Percentiles rank a stretch among this genome's conserved stretches.
These are phyloP conservation scores for Psittacara wagleri DNA, from an alignment of 2,113 vertebrate species.

Conservation along the genomic window DNA sequence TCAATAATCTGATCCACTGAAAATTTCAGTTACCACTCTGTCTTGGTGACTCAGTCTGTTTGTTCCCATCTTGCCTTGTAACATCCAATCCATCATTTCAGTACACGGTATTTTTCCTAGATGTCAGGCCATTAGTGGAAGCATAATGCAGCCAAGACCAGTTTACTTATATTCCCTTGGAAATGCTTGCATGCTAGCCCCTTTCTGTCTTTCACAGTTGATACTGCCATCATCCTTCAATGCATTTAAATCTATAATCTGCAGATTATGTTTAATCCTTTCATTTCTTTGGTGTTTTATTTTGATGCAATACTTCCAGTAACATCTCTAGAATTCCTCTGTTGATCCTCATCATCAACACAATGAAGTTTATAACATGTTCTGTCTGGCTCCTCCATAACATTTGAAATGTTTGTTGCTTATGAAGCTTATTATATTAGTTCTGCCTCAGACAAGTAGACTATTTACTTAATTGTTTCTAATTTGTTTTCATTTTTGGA, in stretches of 20 bases:
- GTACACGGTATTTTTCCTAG: not conserved
- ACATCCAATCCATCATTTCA: constrained; percentile 33
- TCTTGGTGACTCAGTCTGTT: not conserved
- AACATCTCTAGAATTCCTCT: not conserved
- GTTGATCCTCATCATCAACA: not conserved
- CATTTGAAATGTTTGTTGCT: not conserved
- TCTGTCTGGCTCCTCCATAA: not conserved
- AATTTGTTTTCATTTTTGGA: not conserved
- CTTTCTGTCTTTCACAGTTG: not conserved
- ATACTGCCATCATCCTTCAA: not conserved
- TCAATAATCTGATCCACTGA: constrained; percentile 16
- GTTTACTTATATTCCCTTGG: not conserved
- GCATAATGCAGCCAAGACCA: not conserved
- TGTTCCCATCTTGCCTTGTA: constrained; percentile 26
- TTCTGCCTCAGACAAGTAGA: not conserved
- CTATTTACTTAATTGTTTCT: not conserved
- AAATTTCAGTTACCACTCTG: not conserved
- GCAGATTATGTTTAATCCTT: not conserved
- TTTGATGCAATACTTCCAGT: not conserved
- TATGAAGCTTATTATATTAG: not conserved
- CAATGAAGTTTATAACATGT: not conserved
- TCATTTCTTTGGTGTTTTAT: not conserved
- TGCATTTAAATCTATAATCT: not conserved
- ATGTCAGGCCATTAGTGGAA: not conserved
- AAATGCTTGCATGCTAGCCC: not conserved